A percentile compares a stretch with the other conserved stretches of the same genome.
Evolutionary conservation across 2,113 vertebrate species (phyloP).

Genomic region (Xerus inauris): DNA sequence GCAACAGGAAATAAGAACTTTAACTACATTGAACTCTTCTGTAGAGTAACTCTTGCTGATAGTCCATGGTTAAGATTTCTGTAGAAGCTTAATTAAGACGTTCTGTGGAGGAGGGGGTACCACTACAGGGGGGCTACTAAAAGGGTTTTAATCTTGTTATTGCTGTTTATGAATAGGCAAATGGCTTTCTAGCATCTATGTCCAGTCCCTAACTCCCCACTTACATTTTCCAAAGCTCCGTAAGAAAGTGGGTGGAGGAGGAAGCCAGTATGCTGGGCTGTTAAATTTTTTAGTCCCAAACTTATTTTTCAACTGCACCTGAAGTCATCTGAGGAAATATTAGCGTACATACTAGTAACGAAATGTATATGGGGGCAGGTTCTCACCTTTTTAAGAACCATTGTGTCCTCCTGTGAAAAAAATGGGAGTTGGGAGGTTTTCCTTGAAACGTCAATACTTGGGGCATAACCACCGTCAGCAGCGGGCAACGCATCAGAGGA

Average conservation of each 20-base stretch:
- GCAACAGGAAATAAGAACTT: no score
- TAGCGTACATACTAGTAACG: background rate
- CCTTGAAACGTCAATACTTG: background rate
- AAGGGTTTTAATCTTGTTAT: background rate
- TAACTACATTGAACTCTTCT: no score
- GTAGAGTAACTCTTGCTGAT: no score
- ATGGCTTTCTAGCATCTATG: background rate
- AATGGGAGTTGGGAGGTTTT: no score
- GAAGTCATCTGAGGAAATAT: background rate
- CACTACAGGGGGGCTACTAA: background rate
- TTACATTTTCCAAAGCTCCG: background rate
- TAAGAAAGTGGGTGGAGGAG: background rate
- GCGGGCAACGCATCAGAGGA: no score
- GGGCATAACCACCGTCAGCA: background rate
- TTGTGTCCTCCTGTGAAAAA: background rate
- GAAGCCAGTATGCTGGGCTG: background rate
- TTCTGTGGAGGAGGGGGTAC: no score
- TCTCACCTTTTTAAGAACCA: background rate
- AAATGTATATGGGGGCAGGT: background rate
- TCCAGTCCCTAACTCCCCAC: background rate
- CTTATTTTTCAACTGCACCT: background rate
- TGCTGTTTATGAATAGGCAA: background rate
- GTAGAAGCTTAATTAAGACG: no score
- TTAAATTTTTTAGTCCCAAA: background rate
- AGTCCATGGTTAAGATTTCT: no score